Evolutionary conservation across 2,888 invertebrate genomes (phyloP).

Genomic region (Epirrhoe tristata): DNA sequence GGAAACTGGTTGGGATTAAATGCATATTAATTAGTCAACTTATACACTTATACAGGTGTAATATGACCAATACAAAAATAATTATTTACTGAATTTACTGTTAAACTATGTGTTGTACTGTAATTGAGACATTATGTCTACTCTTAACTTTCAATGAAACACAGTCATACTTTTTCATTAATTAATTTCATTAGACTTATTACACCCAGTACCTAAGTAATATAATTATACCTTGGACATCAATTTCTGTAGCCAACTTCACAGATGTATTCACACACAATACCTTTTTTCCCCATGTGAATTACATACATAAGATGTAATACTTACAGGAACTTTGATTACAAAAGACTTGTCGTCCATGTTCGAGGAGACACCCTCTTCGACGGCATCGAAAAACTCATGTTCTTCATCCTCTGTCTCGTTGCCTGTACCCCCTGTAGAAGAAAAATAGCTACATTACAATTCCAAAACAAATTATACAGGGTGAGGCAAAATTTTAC

Average conservation of each 20-base stretch:
- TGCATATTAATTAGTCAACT: background rate
- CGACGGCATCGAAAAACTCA: constrained; percentile 90
- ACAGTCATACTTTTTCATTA: background rate
- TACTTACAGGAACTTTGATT: constrained; percentile 87
- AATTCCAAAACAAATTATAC: background rate
- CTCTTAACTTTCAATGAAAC: too few relatives aligned
- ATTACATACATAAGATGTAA: background rate
- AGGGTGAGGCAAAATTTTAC: background rate
- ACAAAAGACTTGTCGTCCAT: constrained; percentile 85
- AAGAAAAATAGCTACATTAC: background rate
- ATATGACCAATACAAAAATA: background rate
- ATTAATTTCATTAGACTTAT: background rate
- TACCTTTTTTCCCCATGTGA: background rate
- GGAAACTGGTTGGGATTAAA: background rate
- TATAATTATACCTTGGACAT: background rate
- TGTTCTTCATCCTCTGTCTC: constrained; percentile 90
- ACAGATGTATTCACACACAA: background rate
- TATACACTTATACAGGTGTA: background rate
- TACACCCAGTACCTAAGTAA: background rate
- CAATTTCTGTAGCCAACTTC: background rate
- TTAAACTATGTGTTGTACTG: too few relatives aligned
- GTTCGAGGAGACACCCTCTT: constrained; percentile 76
- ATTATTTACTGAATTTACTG: too few relatives aligned
- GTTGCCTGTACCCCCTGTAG: constrained; percentile 76
- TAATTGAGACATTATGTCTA: too few relatives aligned